These are phyloP conservation scores for Drosophila hamatofila DNA, from an alignment of 2,888 invertebrate species.

Conservation along the genomic window DNA sequence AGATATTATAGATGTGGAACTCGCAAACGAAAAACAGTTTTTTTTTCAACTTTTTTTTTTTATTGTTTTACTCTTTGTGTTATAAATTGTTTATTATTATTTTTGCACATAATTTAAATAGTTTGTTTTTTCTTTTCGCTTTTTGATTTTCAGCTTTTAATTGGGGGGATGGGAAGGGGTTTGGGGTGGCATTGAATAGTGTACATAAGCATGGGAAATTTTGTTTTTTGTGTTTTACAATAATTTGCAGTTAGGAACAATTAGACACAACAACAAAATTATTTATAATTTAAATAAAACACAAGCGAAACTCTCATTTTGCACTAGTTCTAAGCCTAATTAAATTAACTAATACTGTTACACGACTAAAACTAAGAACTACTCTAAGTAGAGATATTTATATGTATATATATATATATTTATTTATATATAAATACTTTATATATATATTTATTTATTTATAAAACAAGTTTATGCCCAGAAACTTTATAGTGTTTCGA, in stretches of 20 bases:
- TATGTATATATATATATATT: slow-evolving; percentile 19
- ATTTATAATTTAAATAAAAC: slow-evolving; percentile 27
- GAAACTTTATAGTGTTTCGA: slow-evolving; percentile 14
- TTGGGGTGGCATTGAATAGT: slow-evolving; percentile 37
- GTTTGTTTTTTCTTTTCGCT: slow-evolving; percentile 40
- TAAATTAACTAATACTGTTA: slow-evolving; percentile 80
- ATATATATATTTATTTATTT: slow-evolving; percentile 13
- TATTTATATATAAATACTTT: slow-evolving; percentile 8
- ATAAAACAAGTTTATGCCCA: slow-evolving; percentile 23
- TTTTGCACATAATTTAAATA: slow-evolving; percentile 80
- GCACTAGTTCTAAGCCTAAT: slow-evolving; percentile 67
- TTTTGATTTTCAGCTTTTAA: slow-evolving; percentile 31
- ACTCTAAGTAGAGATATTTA: slow-evolving; percentile 46
- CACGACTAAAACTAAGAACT: slow-evolving; percentile 55
- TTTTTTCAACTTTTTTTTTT: slow-evolving; percentile 4
- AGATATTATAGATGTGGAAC: slow-evolving; percentile 7
- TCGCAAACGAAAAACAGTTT: slow-evolving; percentile 18
- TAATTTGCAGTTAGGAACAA: slow-evolving; percentile 75
- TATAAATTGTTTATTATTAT: slow-evolving; percentile 78
- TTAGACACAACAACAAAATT: slow-evolving; percentile 51
- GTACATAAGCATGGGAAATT: slow-evolving; percentile 58
- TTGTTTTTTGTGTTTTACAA: slow-evolving; percentile 51
- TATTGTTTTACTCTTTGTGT: slow-evolving; percentile 54
- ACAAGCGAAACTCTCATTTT: slow-evolving; percentile 44
- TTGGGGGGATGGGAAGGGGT: not conserved